These are phyloP conservation scores for Onychomys arenicola DNA, from an alignment of 2,797 vertebrate species.

Conservation along the genomic window DNA sequence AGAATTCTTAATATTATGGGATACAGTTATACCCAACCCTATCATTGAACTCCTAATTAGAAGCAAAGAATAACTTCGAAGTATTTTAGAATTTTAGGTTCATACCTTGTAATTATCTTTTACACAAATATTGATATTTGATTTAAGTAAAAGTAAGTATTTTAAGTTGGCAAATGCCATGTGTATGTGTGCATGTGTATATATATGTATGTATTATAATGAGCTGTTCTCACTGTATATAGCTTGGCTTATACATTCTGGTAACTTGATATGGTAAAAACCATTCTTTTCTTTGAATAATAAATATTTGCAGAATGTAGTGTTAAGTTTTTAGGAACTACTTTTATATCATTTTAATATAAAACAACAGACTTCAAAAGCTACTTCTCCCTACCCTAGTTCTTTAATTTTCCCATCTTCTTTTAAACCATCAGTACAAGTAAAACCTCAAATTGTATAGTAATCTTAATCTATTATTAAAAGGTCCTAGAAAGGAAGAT, in stretches of 20 bases:
- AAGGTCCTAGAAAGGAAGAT: conserved; percentile 89
- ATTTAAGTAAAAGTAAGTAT: conserved; percentile 62
- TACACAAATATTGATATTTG: conserved; percentile 49
- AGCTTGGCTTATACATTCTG: conserved; percentile 58
- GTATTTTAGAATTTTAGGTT: conserved; percentile 69
- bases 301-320: conserved; percentile 62
- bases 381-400: conserved; percentile 65
- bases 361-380: conserved; percentile 79
- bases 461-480: conserved; percentile 91
- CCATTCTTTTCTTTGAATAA: conserved; percentile 47
- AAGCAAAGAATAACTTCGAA: conserved; percentile 59
- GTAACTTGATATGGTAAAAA: conserved; percentile 40
- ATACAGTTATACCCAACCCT: conserved; percentile 47
- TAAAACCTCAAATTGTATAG: conserved; percentile 87
- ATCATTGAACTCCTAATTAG: conserved; percentile 75
- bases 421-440: conserved; percentile 85
- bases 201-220: background rate
- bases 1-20: conserved; percentile 67
- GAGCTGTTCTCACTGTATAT: conserved; percentile 14
- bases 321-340: conserved; percentile 49
- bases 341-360: conserved; percentile 64
- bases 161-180: conserved; percentile 28
- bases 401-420: conserved; percentile 66
- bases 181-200: background rate
- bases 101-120: conserved; percentile 64